Base-by-base conservation (phyloP, 1,140 invertebrate species). In the Diabrotica undecimpunctata region DNA sequence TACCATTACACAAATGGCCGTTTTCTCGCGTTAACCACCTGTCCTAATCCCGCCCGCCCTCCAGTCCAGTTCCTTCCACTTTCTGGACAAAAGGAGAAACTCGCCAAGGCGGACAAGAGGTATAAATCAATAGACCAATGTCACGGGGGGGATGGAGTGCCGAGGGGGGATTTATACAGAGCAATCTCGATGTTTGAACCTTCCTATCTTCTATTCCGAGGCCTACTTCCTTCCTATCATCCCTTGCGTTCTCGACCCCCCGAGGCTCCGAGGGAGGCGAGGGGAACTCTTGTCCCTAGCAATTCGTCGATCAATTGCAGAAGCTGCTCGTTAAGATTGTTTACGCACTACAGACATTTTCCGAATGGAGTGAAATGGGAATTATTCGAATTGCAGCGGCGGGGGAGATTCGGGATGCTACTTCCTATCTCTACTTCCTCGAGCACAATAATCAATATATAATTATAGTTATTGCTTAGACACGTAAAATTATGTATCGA, bases 61-160 rank as follows among this genome's bases (percentile, higher is more conserved):
- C 41, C n/a, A 13, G 54, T 14, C 36, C 14, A 41, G 35, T 13
- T 25, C 53, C 54, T 50, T 62, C 61, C 0, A 7, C 60, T 52
- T 38, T 57, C 52, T 62, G 61, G 61, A 62, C 61, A 62, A 62
- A 62, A 62, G 61, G 11, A 62, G 61, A 55, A 54, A 62, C 38
- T 37, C 38, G 25, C 50, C 14, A 60, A 66, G 54, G 62, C 64
- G 61, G 62, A 64, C 66, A 61, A 64, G 64, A 55, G 50, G 69
- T 67, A 70, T 70, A 70, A 67, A 70, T 67, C 69, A 70, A 70
- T 67, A 70, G 69, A 68, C 66, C 67, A 63, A 69, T 63, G 64
- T 65, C 65, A 60, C 53, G 61, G 58, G 37, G 54, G 54, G 13
- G 14, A 25, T 11, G 41, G 38, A 50, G 63, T 54, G 14, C 14